Evolutionary conservation across 2,113 vertebrate genomes (phyloP).

Genomic region (Nyctibius bracteatus): DNA sequence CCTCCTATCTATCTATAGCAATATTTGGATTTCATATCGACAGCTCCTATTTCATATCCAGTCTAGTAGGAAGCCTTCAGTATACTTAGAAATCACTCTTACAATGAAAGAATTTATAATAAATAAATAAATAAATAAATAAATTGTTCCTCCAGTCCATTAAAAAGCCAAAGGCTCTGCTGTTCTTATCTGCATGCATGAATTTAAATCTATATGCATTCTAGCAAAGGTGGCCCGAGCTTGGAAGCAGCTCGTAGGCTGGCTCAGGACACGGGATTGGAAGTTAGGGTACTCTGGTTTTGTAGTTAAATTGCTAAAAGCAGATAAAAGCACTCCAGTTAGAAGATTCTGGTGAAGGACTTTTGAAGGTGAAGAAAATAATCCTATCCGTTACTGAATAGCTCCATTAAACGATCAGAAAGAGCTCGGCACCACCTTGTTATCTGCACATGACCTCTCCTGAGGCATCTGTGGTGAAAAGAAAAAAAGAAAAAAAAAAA

Average conservation of each 20-base stretch:
- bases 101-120: background rate
- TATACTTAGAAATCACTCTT: background rate
- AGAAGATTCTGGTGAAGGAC: background rate
- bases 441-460: slow-evolving; percentile 38
- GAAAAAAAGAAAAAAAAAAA: background rate
- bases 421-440: background rate
- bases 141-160: background rate
- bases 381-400: background rate
- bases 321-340: background rate
- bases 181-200: background rate
- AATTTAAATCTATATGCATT: background rate
- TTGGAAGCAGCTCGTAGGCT: background rate
- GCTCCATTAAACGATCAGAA: background rate
- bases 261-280: background rate
- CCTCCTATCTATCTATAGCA: fast-evolving
- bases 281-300: background rate
- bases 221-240: background rate
- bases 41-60: background rate
- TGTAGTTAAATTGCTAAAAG: background rate
- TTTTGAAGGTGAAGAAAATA: background rate
- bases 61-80: background rate
- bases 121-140: background rate
- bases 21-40: background rate
- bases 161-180: background rate
- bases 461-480: background rate